A percentile compares a stretch with the other conserved stretches of the same genome.
phyloP scores from a whole-genome alignment of 1,140 invertebrate species.

The Bombus superbus region DNA sequence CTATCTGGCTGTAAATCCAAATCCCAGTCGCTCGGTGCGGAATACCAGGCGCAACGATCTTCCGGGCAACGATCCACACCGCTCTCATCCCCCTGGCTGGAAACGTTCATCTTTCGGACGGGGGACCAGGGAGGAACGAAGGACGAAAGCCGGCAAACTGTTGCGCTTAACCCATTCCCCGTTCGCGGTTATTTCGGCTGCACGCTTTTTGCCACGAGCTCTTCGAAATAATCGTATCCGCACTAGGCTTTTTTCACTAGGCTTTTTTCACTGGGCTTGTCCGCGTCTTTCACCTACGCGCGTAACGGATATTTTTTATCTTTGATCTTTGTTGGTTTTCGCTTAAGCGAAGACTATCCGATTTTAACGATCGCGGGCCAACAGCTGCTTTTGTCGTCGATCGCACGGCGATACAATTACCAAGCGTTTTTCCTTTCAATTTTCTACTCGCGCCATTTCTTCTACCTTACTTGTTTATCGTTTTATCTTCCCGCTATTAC shows the following conservation, averaged over 20 bases:
- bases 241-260: neutral
- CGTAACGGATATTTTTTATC: neutral
- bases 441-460: no score
- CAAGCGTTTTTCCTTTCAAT: no score
- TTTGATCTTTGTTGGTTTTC: neutral
- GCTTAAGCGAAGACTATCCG: no score
- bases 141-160: slow-evolving; percentile 55
- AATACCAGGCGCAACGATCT: slow-evolving; percentile 2
- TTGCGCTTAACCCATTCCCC: slow-evolving; percentile 41
- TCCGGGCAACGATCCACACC: neutral
- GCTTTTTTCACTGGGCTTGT: neutral
- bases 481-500: no score
- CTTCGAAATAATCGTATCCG: neutral
- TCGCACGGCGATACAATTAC: no score
- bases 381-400: no score
- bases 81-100: neutral
- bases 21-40: neutral
- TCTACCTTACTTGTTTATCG: no score
- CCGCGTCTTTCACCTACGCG: neutral
- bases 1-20: neutral
- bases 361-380: no score
- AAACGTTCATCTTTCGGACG: slow-evolving; percentile 24
- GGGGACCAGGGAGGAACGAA: slow-evolving; percentile 33
- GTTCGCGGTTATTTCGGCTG: slow-evolving; percentile 19
- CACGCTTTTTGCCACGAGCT: slow-evolving; percentile 24